Evolutionary conservation across 2,888 invertebrate genomes (phyloP), one percentile per base, ranked within the genome.

Genomic region (Hemaris fuciformis): DNA sequence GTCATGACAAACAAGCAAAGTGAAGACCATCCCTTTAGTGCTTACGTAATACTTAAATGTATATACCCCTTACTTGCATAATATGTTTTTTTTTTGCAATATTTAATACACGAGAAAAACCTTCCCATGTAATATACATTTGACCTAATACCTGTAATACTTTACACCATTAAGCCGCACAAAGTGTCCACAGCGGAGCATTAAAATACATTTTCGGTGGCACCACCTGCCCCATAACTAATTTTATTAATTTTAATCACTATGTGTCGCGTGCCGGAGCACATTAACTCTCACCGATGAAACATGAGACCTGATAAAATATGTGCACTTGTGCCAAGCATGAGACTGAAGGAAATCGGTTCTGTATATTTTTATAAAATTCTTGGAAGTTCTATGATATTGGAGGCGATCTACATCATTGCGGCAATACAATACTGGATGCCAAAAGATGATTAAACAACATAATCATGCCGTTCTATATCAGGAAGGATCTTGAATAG

Each of bases 221-320:
- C 67, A 70, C 74, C 72, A 75, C 76, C 76, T 73, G 72, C 69
- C 69, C 68, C 62, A 61, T 72, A 75, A 82, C 85, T 85, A 88
- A 88, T 91, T 89, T 90, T 91, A 90, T 90, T 91, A 91, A 90
- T 92, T 91, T 88, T 90, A 91, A 91, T 91, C 85, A 87, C 86
- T 84, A 70, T 70, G 68, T 74, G 72, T 89, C 71, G 91, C 91
- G 91, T 92, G 91, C 84, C 75, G 72, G 78, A 80, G 81, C 74
- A 87, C 91, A 91, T 92, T 92, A 90, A 84, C 80, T 83, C 76
- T 80, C 73, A 70, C 71, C 76, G 77, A 78, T 89, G 87, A 89
- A 87, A 84, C 85, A 90, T 88, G 82, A 79, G 79, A 74, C 79
- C 73, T 81, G 84, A 86, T 90, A 85, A 86, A 85, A 85, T 84